Base-by-base conservation (phyloP, 2,797 vertebrate genomes). In the Acanthopagrus latus region DNA sequence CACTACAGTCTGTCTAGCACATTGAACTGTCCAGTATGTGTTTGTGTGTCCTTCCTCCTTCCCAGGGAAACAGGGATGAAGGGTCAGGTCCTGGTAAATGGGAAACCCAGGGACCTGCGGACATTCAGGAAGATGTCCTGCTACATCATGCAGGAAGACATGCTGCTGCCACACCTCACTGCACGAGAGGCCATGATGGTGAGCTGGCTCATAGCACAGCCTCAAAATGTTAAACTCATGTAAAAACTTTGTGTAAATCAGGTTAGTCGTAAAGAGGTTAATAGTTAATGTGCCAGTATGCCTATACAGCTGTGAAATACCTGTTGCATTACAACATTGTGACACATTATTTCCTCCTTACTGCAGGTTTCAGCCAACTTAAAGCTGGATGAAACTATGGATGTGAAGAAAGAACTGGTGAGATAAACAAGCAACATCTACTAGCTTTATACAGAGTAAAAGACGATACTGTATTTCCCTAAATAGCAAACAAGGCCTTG, bases 61-160 rank as follows among this genome's bases (percentile, higher is more conserved):
- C 33, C 16, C 89, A 99, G 98, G 93, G 95, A 97, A 94, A 96
- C 95, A 0, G 97, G 97, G 23, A 99, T 98, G 97, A 98, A 97
- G 84, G 98, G 98, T 65, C 95, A 97, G 91, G 96, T 99, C 85
- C 90, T 97, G 88, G 97, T 99, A 54, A 99, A 99, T 0, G 96
- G 97, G 75, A 94, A 94, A 74, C 96, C 93, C 0, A 88, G 97
- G 81, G 96, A 99, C 64, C 94, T 97, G 87, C 94, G 97, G 60
- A 97, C 92, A 9, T 99, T 99, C 92, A 95, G 97, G 73, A 99
- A 99, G 93, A 98, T 99, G 97, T 99, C 97, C 68, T 99, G 98
- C 87, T 99, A 99, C 92, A 99, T 99, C 91, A 99, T 99, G 97
- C 97, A 99, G 90, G 97, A 99, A 0, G 97, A 99, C 92, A 96